A percentile compares a stretch with the other conserved stretches of the same genome.
Evolutionary conservation across 2,113 vertebrate species (phyloP).

Genomic region (Isichthys henryi): DNA sequence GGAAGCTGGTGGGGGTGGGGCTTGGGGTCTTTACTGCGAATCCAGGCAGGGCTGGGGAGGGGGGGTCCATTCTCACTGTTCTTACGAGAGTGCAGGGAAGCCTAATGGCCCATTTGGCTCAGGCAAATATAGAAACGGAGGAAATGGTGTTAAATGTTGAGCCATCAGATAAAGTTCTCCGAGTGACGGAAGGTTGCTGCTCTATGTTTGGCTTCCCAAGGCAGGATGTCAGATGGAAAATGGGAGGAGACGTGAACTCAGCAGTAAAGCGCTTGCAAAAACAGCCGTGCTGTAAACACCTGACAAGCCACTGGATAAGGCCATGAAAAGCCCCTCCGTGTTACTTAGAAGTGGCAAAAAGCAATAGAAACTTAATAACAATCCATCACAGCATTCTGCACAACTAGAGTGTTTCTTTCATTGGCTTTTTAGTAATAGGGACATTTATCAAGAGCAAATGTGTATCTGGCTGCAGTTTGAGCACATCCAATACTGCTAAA

Average conservation of each 20-base stretch:
- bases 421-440: background rate
- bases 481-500: background rate
- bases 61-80: background rate
- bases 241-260: slow-evolving; percentile 37
- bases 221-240: slow-evolving; percentile 46
- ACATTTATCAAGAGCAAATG: background rate
- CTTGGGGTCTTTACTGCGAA: background rate
- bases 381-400: background rate
- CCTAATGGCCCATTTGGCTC: slow-evolving; percentile 52
- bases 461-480: background rate
- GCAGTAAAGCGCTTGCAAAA: background rate
- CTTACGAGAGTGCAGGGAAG: slow-evolving; percentile 26
- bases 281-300: background rate
- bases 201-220: slow-evolving; percentile 47
- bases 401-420: background rate
- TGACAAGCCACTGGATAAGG: background rate
- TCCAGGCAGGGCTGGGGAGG: background rate
- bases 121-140: slow-evolving; percentile 25
- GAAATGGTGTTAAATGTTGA: slow-evolving; percentile 40
- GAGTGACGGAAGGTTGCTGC: slow-evolving; percentile 34
- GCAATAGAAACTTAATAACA: background rate
- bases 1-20: background rate
- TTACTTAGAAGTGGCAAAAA: background rate
- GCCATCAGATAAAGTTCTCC: slow-evolving; percentile 27
- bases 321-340: slow-evolving; percentile 12